Evolutionary conservation across 2,888 invertebrate genomes (phyloP), one percentile per base, ranked within the genome.

Genomic region (Macaria notata): DNA sequence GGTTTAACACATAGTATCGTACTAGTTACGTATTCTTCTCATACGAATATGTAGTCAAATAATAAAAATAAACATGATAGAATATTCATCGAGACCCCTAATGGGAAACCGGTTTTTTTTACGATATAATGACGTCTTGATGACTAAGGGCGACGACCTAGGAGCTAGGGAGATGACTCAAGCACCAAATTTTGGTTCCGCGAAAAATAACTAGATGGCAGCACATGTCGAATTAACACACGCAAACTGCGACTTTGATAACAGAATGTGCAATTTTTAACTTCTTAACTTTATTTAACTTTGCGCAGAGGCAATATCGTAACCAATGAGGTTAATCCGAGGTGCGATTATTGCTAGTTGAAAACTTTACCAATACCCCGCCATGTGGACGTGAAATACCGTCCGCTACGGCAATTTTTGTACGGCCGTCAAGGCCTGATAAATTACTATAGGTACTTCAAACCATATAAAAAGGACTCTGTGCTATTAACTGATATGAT

Each of bases 261-360:
- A 33, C 41, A 41, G 9, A 41, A 1, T 41, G 41, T n/a, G 6
- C 39, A 39, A 7, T 19, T 39, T 58, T 49, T 5, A 9, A 29
- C 46, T 8, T 0, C 46, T 8, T 0, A 7, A 5, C 8, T 7
- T 38, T 38, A 38, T 48, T 92, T 77, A 96, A 94, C 96, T 96
- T 95, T 96, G 96, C 96, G 96, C 96, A 96, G 96, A 93, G 95
- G 96, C 95, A 94, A 94, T 96, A 96, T 96, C 95, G 95, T 96
- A 96, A 96, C 95, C 96, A 93, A 95, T 96, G 96, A 96, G 95
- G 96, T 95, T 93, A 90, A 94, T 94, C 95, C 94, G 95, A 95
- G 95, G 94, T 95, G 95, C 94, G 95, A 95, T 95, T 95, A 95
- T 96, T 96, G 96, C 96, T 96, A 95, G 95, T 96, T 96, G 96